phyloP scores from a whole-genome alignment of 1,140 invertebrate genomes.

The Notospermus geniculatus region DNA sequence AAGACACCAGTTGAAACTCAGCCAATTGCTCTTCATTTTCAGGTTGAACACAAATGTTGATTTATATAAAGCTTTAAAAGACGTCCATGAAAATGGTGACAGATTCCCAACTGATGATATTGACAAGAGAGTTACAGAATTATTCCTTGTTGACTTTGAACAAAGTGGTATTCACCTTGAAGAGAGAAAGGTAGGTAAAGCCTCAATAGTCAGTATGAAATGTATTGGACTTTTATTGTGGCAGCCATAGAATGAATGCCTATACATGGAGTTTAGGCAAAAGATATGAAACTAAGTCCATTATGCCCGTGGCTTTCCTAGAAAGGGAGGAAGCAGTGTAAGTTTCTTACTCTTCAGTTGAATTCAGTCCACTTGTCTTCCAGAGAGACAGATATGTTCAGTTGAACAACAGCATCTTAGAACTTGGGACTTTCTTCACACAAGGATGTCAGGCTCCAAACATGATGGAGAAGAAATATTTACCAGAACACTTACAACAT shows the following conservation, averaged over 20 bases:
- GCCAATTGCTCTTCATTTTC: conserved; percentile 15
- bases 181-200: conserved; percentile 60
- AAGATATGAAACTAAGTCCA: too few species aligned
- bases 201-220: background rate
- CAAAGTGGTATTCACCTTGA: conserved; percentile 92
- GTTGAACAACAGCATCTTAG: conserved; percentile 77
- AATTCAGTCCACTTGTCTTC: conserved; percentile 12
- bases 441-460: conserved; percentile 69
- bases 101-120: conserved; percentile 66
- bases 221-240: too few species aligned
- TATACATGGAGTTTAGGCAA: too few species aligned
- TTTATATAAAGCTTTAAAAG: conserved; percentile 74
- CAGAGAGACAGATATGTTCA: conserved; percentile 74
- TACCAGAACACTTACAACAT: conserved; percentile 72
- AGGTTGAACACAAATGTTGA: conserved; percentile 82
- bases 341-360: too few species aligned
- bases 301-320: too few species aligned
- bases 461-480: conserved; percentile 62
- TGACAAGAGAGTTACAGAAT: conserved; percentile 79
- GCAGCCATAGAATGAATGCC: too few species aligned
- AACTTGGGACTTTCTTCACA: conserved; percentile 85
- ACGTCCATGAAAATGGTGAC: conserved; percentile 72
- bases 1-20: too few species aligned
- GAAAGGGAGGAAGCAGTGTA: too few species aligned
- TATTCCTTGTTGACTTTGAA: conserved; percentile 96